phyloP scores from a whole-genome alignment of 2,113 vertebrate genomes.

The Heptranchias perlo region DNA sequence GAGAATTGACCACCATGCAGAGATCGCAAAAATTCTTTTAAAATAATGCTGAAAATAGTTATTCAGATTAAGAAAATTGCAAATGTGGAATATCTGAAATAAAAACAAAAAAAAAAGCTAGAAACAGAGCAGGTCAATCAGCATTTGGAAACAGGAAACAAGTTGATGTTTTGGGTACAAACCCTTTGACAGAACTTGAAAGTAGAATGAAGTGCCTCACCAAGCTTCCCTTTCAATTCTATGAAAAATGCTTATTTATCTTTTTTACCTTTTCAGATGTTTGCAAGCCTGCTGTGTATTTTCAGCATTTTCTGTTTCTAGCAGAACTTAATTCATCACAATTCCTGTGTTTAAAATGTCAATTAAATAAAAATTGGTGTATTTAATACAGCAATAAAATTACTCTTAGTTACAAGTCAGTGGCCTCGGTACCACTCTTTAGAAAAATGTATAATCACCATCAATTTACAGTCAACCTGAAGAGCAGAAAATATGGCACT shows the following conservation, averaged over 20 bases:
- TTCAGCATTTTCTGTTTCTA: neutral
- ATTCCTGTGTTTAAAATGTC: neutral
- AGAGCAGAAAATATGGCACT: neutral
- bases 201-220: neutral
- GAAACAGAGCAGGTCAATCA: neutral
- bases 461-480: neutral
- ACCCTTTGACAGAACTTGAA: neutral
- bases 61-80: neutral
- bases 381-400: neutral
- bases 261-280: neutral
- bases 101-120: neutral
- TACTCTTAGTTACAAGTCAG: neutral
- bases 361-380: neutral
- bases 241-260: neutral
- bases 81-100: neutral
- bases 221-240: neutral
- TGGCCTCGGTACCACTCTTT: neutral
- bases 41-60: neutral
- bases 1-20: neutral
- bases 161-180: neutral
- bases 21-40: neutral
- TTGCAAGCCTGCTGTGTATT: neutral
- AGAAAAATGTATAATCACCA: neutral
- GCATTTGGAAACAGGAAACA: neutral
- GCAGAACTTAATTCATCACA: neutral